phyloP scores from a whole-genome alignment of 2,888 invertebrate species.

The Drosophila cognata region DNA sequence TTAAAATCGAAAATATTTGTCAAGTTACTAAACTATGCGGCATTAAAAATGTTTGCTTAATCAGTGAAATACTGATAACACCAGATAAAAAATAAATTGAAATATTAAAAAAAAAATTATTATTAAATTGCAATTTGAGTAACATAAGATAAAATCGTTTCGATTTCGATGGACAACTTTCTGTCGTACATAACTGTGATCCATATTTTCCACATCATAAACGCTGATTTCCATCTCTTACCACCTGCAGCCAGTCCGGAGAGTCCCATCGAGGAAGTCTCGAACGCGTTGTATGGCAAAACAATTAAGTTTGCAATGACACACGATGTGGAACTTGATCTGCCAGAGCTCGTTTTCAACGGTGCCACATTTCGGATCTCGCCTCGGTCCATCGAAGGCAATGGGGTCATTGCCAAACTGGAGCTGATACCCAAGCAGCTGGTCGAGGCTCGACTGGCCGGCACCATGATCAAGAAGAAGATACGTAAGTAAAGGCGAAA shows the following conservation, averaged over 20 bases:
- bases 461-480: slow-evolving; percentile 87
- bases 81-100: not conserved
- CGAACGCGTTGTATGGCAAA: slow-evolving; percentile 89
- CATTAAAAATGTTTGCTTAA: not conserved
- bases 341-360: slow-evolving; percentile 91
- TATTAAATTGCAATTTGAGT: not conserved
- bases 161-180: slow-evolving; percentile 33
- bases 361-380: slow-evolving; percentile 91
- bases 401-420: slow-evolving; percentile 90
- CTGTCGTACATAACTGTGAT: slow-evolving; percentile 48
- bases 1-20: not conserved
- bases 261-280: slow-evolving; percentile 91
- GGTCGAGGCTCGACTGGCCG: slow-evolving; percentile 85
- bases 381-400: slow-evolving; percentile 90
- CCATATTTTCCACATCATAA: slow-evolving; percentile 6
- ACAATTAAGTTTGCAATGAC: slow-evolving; percentile 91
- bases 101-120: not conserved
- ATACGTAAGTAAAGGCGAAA: slow-evolving; percentile 79
- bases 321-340: slow-evolving; percentile 90
- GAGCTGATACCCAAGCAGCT: slow-evolving; percentile 88
- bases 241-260: slow-evolving; percentile 75
- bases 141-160: not conserved
- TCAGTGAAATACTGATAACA: not conserved
- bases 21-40: not conserved
- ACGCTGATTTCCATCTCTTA: slow-evolving; percentile 3